A percentile compares a stretch with the other conserved stretches of the same genome.
Evolutionary conservation across 2,797 vertebrate species (phyloP).

Genomic region (Ciconia nigra): DNA sequence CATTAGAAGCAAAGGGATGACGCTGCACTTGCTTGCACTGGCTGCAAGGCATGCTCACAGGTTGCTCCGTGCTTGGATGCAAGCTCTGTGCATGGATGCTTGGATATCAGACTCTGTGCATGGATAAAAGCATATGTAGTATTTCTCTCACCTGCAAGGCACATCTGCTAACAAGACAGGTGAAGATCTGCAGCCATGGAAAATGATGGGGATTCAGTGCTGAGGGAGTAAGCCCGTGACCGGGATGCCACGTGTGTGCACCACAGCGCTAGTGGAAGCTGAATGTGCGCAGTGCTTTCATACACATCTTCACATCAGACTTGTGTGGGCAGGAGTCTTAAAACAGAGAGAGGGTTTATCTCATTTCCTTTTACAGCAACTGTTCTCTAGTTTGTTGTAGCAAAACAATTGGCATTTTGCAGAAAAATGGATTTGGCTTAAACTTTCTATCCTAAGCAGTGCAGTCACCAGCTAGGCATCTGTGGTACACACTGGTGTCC

Average conservation of each 20-base stretch:
- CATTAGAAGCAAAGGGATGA: not conserved
- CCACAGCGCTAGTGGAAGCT: not conserved
- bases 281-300: not conserved
- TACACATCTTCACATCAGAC: not conserved
- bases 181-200: not conserved
- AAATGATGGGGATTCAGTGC: not conserved
- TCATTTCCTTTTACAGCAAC: not conserved
- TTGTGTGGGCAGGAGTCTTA: not conserved
- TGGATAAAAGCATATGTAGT: not conserved
- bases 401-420: not conserved
- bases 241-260: accelerated
- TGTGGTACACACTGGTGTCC: not conserved
- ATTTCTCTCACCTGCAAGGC: not conserved
- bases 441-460: not conserved
- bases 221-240: not conserved
- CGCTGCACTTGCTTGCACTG: not conserved
- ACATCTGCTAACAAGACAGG: not conserved
- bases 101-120: too few relatives aligned
- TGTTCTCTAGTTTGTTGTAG: not conserved
- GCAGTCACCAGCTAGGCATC: not conserved
- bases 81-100: too few relatives aligned
- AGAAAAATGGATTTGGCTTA: not conserved
- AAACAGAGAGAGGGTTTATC: not conserved
- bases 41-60: not conserved
- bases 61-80: not conserved